phyloP scores from a whole-genome alignment of 2,888 invertebrate species.

The Drosophila gaucha region DNA sequence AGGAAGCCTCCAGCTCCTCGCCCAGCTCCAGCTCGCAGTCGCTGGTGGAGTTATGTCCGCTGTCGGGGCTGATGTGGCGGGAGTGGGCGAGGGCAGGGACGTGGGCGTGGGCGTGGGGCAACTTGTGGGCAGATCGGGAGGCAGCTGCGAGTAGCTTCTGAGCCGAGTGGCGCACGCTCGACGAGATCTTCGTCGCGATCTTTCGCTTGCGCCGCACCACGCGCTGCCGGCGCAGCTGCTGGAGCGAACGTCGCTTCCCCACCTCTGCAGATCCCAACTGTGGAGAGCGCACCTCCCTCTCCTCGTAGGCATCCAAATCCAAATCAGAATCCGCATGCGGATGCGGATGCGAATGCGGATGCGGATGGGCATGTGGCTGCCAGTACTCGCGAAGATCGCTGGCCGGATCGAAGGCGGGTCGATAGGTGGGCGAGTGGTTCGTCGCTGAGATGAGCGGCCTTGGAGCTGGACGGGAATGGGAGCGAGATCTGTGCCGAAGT shows the following conservation, averaged over 20 bases:
- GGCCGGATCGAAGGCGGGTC: constrained; percentile 84
- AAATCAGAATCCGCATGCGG: too few relatives aligned
- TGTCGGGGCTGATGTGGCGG: constrained; percentile 82
- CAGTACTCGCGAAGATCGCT: constrained; percentile 84
- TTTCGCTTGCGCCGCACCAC: constrained; percentile 82
- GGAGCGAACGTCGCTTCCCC: constrained; percentile 44
- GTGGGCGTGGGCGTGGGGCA: constrained; percentile 13
- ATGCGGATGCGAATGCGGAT: too few relatives aligned
- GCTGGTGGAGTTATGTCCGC: constrained; percentile 83
- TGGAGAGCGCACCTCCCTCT: constrained; percentile 81
- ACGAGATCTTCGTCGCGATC: constrained; percentile 65
- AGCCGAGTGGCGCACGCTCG: constrained; percentile 75
- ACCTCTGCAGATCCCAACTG: constrained; percentile 34
- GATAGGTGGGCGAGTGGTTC: constrained; percentile 82
- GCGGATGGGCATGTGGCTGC: constrained; percentile 52
- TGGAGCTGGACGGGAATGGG: neutral
- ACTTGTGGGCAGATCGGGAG: constrained; percentile 44
- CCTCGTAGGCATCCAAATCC: constrained; percentile 70
- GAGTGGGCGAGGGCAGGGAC: constrained; percentile 6
- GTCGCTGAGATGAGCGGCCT: constrained; percentile 43
- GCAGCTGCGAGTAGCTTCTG: constrained; percentile 68
- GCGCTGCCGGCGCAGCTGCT: constrained; percentile 79
- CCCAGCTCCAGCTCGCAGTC: constrained; percentile 56
- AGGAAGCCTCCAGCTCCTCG: constrained; percentile 55
- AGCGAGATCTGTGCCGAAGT: constrained; percentile 8